These are phyloP conservation scores for Lasioglossum marginatum DNA, from an alignment of 2,888 invertebrate genomes.

Conservation along the genomic window DNA sequence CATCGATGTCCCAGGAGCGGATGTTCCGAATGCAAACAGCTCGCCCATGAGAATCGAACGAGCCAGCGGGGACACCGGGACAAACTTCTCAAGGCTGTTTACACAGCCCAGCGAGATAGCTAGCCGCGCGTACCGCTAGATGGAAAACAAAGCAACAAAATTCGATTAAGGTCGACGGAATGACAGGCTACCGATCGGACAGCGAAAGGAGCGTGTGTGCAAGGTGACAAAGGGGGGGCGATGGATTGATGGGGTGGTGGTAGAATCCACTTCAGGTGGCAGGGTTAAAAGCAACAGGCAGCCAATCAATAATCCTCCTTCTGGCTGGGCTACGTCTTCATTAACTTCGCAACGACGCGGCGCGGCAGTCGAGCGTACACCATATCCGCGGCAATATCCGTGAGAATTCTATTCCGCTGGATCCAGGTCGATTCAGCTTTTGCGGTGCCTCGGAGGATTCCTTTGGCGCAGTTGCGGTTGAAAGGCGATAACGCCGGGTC, in stretches of 20 bases:
- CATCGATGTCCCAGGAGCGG: neutral
- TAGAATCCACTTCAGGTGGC: slow-evolving; percentile 70
- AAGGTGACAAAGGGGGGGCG: slow-evolving; percentile 36
- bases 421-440: slow-evolving; percentile 3
- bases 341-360: slow-evolving; percentile 64
- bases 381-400: slow-evolving; percentile 17
- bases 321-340: slow-evolving; percentile 73
- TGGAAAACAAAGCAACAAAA: slow-evolving; percentile 32
- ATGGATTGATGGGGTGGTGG: neutral
- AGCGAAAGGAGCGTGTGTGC: slow-evolving; percentile 21
- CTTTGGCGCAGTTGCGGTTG: neutral
- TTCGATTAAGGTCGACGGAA: slow-evolving; percentile 41
- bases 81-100: slow-evolving; percentile 18
- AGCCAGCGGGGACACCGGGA: neutral
- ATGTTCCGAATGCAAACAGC: slow-evolving; percentile 23
- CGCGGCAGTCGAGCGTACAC: slow-evolving; percentile 2
- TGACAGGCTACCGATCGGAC: slow-evolving; percentile 53
- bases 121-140: neutral
- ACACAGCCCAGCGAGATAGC: neutral
- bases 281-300: slow-evolving; percentile 82
- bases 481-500: neutral
- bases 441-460: too few species aligned
- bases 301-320: slow-evolving; percentile 81
- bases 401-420: slow-evolving; percentile 14
- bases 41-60: neutral